Percentiles rank a stretch among this genome's conserved stretches.
These are phyloP conservation scores for Anodontia alba DNA, from an alignment of 2,888 invertebrate genomes.

Conservation along the genomic window DNA sequence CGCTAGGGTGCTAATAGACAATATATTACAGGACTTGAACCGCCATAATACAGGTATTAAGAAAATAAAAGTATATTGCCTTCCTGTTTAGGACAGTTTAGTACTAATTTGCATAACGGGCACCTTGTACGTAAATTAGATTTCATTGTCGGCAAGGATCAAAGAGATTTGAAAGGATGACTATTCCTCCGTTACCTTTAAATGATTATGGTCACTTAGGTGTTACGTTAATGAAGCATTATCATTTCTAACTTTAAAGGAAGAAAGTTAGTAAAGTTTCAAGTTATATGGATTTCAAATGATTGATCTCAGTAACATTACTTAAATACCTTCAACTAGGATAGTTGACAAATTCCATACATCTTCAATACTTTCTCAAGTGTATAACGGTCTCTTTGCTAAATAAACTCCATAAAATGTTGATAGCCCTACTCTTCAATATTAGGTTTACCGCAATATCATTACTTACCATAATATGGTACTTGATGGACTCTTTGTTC, in stretches of 20 bases:
- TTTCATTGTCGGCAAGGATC: slow-evolving; percentile 11
- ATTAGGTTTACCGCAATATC: neutral
- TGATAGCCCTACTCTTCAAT: neutral
- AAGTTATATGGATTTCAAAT: neutral
- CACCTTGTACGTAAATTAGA: slow-evolving; percentile 9
- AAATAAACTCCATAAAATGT: slow-evolving; percentile 12
- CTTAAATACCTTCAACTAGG: neutral
- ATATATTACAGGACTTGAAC: neutral
- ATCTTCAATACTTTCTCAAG: neutral
- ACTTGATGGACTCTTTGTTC: slow-evolving; percentile 2
- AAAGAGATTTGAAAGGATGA: slow-evolving; percentile 3
- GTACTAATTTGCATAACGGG: slow-evolving; percentile 14
- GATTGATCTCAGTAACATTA: slow-evolving; percentile 2
- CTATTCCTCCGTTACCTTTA: neutral
- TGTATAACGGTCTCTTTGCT: neutral
- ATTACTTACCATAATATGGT: neutral
- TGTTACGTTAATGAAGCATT: slow-evolving; percentile 13
- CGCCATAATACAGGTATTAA: neutral
- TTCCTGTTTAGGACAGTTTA: neutral
- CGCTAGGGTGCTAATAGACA: slow-evolving; percentile 7
- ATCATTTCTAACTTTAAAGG: slow-evolving; percentile 6
- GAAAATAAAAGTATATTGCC: slow-evolving; percentile 14
- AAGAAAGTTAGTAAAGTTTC: slow-evolving; percentile 10
- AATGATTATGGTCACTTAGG: slow-evolving; percentile 14
- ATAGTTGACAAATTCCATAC: no score